These are phyloP conservation scores for Eurystomus gularis DNA, from an alignment of 2,113 vertebrate species.

Conservation along the genomic window DNA sequence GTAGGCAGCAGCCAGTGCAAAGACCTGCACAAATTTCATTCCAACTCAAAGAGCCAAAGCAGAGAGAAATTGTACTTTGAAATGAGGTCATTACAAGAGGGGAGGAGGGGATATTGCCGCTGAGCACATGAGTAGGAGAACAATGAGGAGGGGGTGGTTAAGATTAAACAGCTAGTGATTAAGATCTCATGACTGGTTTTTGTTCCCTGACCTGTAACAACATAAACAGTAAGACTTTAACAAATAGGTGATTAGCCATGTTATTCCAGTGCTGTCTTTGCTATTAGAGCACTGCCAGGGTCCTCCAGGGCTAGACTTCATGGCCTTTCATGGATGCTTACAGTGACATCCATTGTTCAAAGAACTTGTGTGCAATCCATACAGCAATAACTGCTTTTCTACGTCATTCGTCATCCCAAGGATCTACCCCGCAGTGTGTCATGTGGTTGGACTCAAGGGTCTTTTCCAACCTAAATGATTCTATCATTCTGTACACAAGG, in stretches of 20 bases:
- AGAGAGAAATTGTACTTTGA: background rate
- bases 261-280: background rate
- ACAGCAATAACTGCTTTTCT: background rate
- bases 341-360: background rate
- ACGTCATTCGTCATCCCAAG: background rate
- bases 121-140: background rate
- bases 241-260: slow-evolving; percentile 1
- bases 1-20: background rate
- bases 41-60: background rate
- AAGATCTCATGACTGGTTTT: slow-evolving; percentile 41
- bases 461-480: background rate
- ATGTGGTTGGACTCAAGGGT: background rate
- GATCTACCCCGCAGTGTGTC: background rate
- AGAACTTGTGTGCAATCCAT: background rate
- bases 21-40: background rate
- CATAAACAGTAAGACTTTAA: slow-evolving; percentile 7
- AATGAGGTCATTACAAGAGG: slow-evolving; percentile 4
- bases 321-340: background rate
- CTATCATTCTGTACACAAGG: background rate
- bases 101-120: background rate
- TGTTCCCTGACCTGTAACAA: slow-evolving; percentile 43
- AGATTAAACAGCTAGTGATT: slow-evolving; percentile 51
- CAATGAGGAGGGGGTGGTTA: background rate
- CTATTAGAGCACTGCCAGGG: background rate
- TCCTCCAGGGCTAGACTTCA: background rate